These are phyloP conservation scores for Anarsia innoxiella DNA, from an alignment of 2,888 invertebrate genomes.

Conservation along the genomic window DNA sequence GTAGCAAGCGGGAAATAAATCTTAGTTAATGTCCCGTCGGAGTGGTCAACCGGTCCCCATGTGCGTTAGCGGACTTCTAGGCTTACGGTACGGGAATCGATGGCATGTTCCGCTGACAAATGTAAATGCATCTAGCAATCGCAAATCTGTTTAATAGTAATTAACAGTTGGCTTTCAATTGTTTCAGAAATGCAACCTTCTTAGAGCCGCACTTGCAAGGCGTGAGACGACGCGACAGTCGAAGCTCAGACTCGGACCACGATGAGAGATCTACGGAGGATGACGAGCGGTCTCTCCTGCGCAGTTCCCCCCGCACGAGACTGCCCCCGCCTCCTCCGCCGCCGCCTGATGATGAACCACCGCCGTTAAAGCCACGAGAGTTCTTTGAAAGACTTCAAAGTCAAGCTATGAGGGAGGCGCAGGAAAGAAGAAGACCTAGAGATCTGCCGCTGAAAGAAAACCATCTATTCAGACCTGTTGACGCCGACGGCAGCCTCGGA, in stretches of 20 bases:
- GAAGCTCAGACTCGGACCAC: constrained; percentile 67
- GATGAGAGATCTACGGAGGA: constrained; percentile 70
- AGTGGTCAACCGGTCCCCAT: constrained; percentile 53
- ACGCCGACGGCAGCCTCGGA: constrained; percentile 61
- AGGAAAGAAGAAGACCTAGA: constrained; percentile 49
- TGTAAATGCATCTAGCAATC: too few species aligned
- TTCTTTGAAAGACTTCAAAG: constrained; percentile 68
- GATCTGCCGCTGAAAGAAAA: constrained; percentile 43
- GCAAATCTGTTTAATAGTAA: too few species aligned
- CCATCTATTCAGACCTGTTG: constrained; percentile 53
- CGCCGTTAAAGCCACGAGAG: constrained; percentile 74
- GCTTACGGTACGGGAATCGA: constrained; percentile 30
- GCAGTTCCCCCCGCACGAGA: constrained; percentile 63
- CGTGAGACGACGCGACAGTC: constrained; percentile 66
- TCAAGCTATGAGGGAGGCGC: constrained; percentile 66
- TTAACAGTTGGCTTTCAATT: constrained; percentile 21
- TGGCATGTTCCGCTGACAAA: constrained; percentile 28
- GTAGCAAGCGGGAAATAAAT: constrained; percentile 53
- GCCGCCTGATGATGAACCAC: constrained; percentile 63
- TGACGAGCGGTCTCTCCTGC: constrained; percentile 59
- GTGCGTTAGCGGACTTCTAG: constrained; percentile 32
- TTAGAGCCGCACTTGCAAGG: constrained; percentile 84
- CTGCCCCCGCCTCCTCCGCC: constrained; percentile 62
- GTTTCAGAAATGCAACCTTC: constrained; percentile 84
- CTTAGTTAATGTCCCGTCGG: constrained; percentile 70